Percentiles rank a stretch among this genome's conserved stretches.
Conservation (phyloP, 2,797 vertebrate species). For the Vipera latastei region DNA sequence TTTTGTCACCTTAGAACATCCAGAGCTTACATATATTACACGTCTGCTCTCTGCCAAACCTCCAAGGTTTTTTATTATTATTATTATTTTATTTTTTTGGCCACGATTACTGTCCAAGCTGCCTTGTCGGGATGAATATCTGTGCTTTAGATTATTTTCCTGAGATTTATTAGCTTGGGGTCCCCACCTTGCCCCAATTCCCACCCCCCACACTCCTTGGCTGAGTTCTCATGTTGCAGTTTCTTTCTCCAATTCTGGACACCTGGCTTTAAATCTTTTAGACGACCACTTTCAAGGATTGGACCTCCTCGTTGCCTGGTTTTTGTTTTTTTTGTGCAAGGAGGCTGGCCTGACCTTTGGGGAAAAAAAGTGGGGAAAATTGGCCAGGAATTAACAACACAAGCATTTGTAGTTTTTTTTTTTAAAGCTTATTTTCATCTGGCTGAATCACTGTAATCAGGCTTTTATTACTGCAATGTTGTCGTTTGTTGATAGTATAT, state of each 20-base stretch:
- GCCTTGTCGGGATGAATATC: conserved; percentile 55
- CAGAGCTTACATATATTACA: conserved; percentile 44
- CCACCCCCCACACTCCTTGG: background rate
- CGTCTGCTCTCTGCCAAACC: conserved; percentile 36
- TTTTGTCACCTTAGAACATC: conserved; percentile 37
- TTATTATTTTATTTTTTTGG: background rate
- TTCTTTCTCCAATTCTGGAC: conserved; percentile 29
- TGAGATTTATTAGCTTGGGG: conserved; percentile 56
- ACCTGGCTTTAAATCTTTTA: conserved; percentile 25
- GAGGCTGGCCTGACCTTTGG: background rate
- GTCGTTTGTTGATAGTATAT: background rate
- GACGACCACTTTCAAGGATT: conserved; percentile 1
- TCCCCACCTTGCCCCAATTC: background rate
- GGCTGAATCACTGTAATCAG: background rate
- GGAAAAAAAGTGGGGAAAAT: background rate
- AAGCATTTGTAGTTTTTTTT: background rate
- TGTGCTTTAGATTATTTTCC: conserved; percentile 56
- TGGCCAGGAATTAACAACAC: background rate
- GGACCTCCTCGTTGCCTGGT: background rate
- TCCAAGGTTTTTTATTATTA: conserved; percentile 41
- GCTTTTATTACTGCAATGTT: background rate
- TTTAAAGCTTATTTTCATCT: background rate
- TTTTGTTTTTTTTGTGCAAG: background rate
- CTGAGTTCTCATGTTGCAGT: conserved; percentile 43
- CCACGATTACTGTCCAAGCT: conserved; percentile 59